Base-by-base conservation (phyloP, 1,140 invertebrate species). In the Trissolcus basalis region DNA sequence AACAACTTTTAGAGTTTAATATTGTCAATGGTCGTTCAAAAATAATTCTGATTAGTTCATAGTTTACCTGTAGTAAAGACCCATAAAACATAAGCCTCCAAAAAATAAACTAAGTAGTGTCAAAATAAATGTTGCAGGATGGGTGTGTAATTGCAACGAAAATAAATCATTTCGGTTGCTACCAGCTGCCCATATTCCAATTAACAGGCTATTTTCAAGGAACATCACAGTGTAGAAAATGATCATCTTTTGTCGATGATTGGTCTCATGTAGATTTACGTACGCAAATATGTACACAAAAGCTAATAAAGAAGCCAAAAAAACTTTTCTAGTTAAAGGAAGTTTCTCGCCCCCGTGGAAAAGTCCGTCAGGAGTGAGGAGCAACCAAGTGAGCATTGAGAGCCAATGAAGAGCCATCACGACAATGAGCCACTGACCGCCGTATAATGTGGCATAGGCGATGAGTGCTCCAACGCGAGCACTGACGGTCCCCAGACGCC, bases 141-240 rank as follows among this genome's bases (percentile, higher is more conserved):
- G 67, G 75, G 83, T 64, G 77, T 89, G 78, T 78, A 84, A 78
- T 43, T 83, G 80, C 1, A 80, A 81, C 12, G 85, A 72, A 41
- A 83, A 68, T n/a, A 83, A 39, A 61, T 85, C 82, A 19, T 79
- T 82, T 74, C 81, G 77, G 64, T 86, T 80, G 48, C 89, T 82
- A 77, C 91, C 86, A 91, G 88, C 93, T 91, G 95, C 51, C 94
- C 93, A 88, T 82, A 94, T 78, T 88, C 91, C 90, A 74, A 96
- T 91, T 4, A 95, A 85, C 27, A 96, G 89, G 64, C 90, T 91
- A 84, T 97, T 97, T 88, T 97, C 96, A 44, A 96, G 88, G 82
- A 96, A 93, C 95, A 97, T 96, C 32, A 96, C 95, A n/a, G 93
- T 90, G 87, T 97, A 97, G 89, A 95, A 97, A 55, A 94, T 94